Evolutionary conservation across 2,797 vertebrate species (phyloP), one percentile per base, ranked within the genome.

Genomic region (Microctenopoma stevenorrisi): DNA sequence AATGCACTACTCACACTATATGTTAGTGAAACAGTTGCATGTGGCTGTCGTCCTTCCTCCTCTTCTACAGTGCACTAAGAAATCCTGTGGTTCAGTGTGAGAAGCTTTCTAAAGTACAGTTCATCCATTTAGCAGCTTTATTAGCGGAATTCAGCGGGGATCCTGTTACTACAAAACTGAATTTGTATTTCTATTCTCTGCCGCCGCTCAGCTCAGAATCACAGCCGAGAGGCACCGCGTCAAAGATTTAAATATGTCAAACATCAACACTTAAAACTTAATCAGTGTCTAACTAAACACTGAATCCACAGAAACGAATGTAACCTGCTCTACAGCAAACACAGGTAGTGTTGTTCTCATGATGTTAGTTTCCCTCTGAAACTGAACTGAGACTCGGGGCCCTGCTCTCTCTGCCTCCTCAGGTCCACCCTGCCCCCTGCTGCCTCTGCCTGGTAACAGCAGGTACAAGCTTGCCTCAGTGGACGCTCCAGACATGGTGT

Each of bases 401-500:
- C 5, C 10, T 48, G 0, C 28, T 48, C 4, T 56, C 33, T 73
- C 5, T 65, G n/a, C 52, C 25, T 47, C 43, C 18, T 14, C 78
- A 98, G 97, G 97, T 50, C 91, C 94, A 4, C 96, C 96, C 57
- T 96, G 96, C 75, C 96, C 97, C 53, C 91, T 99, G 86, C 86
- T 99, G 91, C 96, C 97, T 64, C 91, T 98, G 80, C 97, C 97
- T 0, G 76, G 90, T 50, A 94, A 92, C 75, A 97, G 93, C 91
- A 95, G 96, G 63, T 98, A 98, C 84, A 94, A 96, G 79, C 95
- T 96, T 81, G 93, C 92, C 72, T 95, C 96, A 68, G 92, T 95
- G 78, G 96, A 99, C 33, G 94, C 96, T 26, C 96, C 96, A 10
- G 97, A 99, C 69, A 95, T 98, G 73, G 97, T 98, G 78, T 94